Conservation (phyloP, 2,113 vertebrate genomes). For the Cyanoderma ruficeps region DNA sequence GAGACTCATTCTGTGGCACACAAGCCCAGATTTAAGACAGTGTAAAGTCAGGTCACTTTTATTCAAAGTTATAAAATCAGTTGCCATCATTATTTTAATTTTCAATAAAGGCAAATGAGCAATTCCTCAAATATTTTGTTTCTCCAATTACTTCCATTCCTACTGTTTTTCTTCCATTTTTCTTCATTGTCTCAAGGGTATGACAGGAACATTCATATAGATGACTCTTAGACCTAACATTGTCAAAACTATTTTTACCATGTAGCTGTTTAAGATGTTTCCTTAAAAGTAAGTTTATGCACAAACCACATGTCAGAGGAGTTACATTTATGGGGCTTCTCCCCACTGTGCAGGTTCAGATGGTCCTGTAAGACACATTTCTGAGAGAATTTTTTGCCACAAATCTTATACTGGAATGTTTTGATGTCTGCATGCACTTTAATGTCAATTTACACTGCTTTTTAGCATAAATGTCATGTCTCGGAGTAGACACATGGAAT, state of each 20-base stretch:
- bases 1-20: background rate
- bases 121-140: background rate
- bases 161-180: background rate
- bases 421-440: constrained; percentile 87
- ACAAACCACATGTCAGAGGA: constrained; percentile 88
- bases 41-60: background rate
- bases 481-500: constrained; percentile 85
- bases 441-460: constrained; percentile 86
- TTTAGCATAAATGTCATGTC: constrained; percentile 88
- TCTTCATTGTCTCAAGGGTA: background rate
- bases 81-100: background rate
- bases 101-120: background rate
- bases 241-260: constrained; percentile 89
- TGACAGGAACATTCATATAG: background rate
- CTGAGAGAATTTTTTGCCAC: constrained; percentile 86
- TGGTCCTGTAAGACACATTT: constrained; percentile 82
- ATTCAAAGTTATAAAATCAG: background rate
- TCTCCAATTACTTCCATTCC: background rate
- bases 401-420: constrained; percentile 87
- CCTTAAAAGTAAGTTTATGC: constrained; percentile 84
- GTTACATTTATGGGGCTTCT: constrained; percentile 85
- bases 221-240: constrained; percentile 25
- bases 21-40: background rate
- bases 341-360: constrained; percentile 85
- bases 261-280: constrained; percentile 87